Evolutionary conservation across 2,113 vertebrate genomes (phyloP), one percentile per base, ranked within the genome.

Genomic region (Prionailurus bengalensis): DNA sequence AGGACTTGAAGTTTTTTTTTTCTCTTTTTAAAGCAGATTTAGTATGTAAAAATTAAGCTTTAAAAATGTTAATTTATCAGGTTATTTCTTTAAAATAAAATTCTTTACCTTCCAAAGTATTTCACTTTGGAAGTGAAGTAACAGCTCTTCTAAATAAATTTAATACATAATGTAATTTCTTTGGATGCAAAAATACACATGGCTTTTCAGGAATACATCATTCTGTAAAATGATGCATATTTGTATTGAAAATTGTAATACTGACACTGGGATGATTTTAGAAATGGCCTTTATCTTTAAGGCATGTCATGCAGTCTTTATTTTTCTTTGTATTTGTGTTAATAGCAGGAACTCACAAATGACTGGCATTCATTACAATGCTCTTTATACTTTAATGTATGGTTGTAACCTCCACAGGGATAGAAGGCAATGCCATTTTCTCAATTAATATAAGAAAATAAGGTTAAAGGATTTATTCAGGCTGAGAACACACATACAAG

Each of bases 21-120:
- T 27, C 23, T 61, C 39, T 73, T 79, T 95, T 79, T 27, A 39
- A 85, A 87, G 33, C 29, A 74, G 7, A 80, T 90, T 90, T 29
- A 2, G 13, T 21, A 31, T 36, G 7, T 36, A 53, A 95, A 93
- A 66, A 74, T 82, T 97, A 85, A 91, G 86, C 95, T 92, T 92
- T 31, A 11, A 76, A 94, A 88, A 58, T 91, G 23, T 83, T 90
- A 89, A 65, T 92, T 87, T 65, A 61, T 79, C 53, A 11, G 36
- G 33, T 61, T 48, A 78, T 42, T 84, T 78, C 19, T 95, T 94
- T 70, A 85, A 92, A 81, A 80, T 23, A 48, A 71, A 90, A 51
- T 61, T 80, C 11, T 91, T 93, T 39, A 91, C n/a, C 42, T 96
- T 91, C 19, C 1, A 88, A 70, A 80, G 55, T 78, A 91, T 92